These are phyloP conservation scores for Sceloporus undulatus DNA, from an alignment of 2,113 vertebrate species.

Conservation along the genomic window DNA sequence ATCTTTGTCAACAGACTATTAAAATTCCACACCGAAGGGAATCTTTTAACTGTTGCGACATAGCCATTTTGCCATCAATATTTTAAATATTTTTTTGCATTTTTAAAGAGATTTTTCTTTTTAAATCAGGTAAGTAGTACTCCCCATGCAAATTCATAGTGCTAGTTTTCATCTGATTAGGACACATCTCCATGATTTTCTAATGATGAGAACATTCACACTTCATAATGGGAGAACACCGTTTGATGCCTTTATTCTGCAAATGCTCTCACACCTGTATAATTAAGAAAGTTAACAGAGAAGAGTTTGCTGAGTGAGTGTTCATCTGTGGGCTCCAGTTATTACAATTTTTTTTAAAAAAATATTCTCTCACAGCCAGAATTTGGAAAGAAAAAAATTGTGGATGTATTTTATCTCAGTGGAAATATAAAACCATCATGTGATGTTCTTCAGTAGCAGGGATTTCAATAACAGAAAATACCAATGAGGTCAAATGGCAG, in stretches of 20 bases:
- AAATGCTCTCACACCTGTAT: not conserved
- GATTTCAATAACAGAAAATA: constrained; percentile 5
- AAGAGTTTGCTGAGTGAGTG: constrained; percentile 16
- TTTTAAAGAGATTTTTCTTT: not conserved
- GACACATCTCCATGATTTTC: not conserved
- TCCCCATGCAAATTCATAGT: not conserved
- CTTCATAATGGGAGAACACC: not conserved
- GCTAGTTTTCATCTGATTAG: not conserved
- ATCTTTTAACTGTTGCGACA: not conserved
- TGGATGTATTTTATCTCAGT: constrained; percentile 33
- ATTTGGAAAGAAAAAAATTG: constrained; percentile 24
- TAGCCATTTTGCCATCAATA: not conserved
- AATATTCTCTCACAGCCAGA: not conserved
- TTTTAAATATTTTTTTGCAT: no score
- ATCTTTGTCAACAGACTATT: no score
- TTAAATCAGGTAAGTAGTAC: not conserved
- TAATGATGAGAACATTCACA: not conserved
- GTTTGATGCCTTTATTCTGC: constrained; percentile 12
- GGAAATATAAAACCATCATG: not conserved
- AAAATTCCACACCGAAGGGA: not conserved
- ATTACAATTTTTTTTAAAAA: constrained; percentile 17
- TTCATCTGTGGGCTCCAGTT: not conserved
- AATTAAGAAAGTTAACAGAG: not conserved
- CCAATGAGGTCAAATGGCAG: not conserved
- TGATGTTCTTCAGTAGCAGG: not conserved